Percentiles rank a stretch among this genome's conserved stretches.
Evolutionary conservation across 1,140 invertebrate genomes (phyloP).

Genomic region (Globodera rostochiensis): DNA sequence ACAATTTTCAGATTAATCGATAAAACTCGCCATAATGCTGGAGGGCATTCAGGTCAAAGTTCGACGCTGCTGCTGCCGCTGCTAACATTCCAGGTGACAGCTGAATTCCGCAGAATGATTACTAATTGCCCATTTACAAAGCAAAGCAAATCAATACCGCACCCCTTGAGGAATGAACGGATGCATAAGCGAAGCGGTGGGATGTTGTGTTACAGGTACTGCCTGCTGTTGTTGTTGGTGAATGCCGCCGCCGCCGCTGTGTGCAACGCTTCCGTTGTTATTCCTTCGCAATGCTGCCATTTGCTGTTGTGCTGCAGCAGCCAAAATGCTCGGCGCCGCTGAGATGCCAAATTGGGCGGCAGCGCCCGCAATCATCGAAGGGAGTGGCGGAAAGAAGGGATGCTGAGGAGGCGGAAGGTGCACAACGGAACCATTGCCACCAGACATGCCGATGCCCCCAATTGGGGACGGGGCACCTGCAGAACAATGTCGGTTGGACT

Average conservation of each 20-base stretch:
- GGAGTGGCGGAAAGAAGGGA: neutral
- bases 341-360: neutral
- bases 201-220: neutral
- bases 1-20: neutral
- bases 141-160: neutral
- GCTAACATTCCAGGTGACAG: neutral
- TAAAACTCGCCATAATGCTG: constrained; percentile 22
- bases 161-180: neutral
- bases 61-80: neutral
- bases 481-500: neutral
- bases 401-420: neutral
- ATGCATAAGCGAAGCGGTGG: neutral
- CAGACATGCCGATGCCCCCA: neutral
- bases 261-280: neutral
- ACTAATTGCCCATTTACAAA: neutral
- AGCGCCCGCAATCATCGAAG: neutral
- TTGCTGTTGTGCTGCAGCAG: neutral
- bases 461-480: neutral
- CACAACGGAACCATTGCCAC: neutral
- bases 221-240: neutral
- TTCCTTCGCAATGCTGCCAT: constrained; percentile 11
- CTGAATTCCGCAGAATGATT: neutral
- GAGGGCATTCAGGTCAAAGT: constrained; percentile 17
- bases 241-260: neutral
- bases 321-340: neutral